phyloP scores from a whole-genome alignment of 2,797 vertebrate species.

The Siniperca obscura region DNA sequence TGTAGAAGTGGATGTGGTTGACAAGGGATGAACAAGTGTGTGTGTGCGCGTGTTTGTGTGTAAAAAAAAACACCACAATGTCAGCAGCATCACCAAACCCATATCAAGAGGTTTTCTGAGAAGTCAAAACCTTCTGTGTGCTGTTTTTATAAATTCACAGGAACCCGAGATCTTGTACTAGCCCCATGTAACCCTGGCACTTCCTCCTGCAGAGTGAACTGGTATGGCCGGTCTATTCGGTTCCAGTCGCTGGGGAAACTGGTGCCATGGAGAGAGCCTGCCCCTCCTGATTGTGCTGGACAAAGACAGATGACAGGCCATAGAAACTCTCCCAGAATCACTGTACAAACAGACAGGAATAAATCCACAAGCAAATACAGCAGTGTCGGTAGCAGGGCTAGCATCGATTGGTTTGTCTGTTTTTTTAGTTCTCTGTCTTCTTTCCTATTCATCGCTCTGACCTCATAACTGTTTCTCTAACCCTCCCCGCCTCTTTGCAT shows the following conservation, averaged over 20 bases:
- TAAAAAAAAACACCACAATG: not conserved
- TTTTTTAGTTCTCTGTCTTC: conserved; percentile 29
- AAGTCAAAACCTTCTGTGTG: conserved; percentile 40
- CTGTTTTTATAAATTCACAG: conserved; percentile 20
- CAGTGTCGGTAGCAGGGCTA: conserved; percentile 11
- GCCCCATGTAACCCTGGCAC: conserved; percentile 21
- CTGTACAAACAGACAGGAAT: conserved; percentile 46
- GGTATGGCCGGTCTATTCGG: conserved; percentile 38
- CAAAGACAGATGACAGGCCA: conserved; percentile 51
- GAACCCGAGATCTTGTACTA: conserved; percentile 34
- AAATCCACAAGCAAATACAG: conserved; percentile 53
- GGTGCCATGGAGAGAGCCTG: conserved; percentile 31
- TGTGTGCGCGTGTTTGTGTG: not conserved
- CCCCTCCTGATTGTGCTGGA: conserved; percentile 6
- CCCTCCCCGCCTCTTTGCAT: not conserved
- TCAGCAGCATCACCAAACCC: conserved; percentile 10
- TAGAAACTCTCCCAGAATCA: conserved; percentile 48
- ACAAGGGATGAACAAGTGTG: conserved; percentile 18
- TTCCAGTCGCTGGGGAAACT: conserved; percentile 53
- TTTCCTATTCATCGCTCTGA: conserved; percentile 30
- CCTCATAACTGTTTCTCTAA: conserved; percentile 35
- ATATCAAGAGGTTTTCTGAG: conserved; percentile 48
- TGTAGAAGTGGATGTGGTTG: conserved; percentile 54
- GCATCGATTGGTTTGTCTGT: conserved; percentile 38
- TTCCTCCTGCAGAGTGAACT: conserved; percentile 29